A percentile compares a stretch with the other conserved stretches of the same genome.
Conservation (phyloP, 2,113 vertebrate species). For the Carassius carassius region DNA sequence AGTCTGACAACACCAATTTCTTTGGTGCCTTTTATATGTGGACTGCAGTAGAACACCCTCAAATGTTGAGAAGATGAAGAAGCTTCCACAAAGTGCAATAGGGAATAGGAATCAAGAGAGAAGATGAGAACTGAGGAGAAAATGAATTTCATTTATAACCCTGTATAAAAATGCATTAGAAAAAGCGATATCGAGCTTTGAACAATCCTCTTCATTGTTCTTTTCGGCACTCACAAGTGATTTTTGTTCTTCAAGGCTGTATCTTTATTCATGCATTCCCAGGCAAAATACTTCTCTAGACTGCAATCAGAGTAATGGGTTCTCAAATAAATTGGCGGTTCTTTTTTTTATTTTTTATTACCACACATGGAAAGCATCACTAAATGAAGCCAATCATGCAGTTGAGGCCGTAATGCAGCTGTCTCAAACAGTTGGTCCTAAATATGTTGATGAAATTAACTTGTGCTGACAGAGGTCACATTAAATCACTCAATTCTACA, state of each 20-base stretch:
- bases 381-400: slow-evolving; percentile 66
- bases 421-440: slow-evolving; percentile 48
- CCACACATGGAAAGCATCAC: slow-evolving; percentile 65
- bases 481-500: slow-evolving; percentile 37
- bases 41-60: slow-evolving; percentile 1
- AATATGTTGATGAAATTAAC: slow-evolving; percentile 67
- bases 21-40: too few relatives aligned
- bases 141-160: slow-evolving; percentile 18
- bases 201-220: slow-evolving; percentile 15
- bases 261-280: slow-evolving; percentile 29
- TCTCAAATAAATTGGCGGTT: slow-evolving; percentile 49
- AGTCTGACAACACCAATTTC: too few relatives aligned
- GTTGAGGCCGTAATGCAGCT: slow-evolving; percentile 52
- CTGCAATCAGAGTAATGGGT: slow-evolving; percentile 72
- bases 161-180: slow-evolving; percentile 28
- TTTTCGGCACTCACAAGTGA: slow-evolving; percentile 2
- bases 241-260: not conserved
- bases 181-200: slow-evolving; percentile 4
- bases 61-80: not conserved
- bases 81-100: not conserved
- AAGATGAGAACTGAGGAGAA: not conserved
- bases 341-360: slow-evolving; percentile 53
- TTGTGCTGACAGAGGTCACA: slow-evolving; percentile 61
- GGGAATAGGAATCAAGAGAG: not conserved
- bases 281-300: slow-evolving; percentile 19